Evolutionary conservation across 2,797 vertebrate genomes (phyloP).

Genomic region (Liasis olivaceus): DNA sequence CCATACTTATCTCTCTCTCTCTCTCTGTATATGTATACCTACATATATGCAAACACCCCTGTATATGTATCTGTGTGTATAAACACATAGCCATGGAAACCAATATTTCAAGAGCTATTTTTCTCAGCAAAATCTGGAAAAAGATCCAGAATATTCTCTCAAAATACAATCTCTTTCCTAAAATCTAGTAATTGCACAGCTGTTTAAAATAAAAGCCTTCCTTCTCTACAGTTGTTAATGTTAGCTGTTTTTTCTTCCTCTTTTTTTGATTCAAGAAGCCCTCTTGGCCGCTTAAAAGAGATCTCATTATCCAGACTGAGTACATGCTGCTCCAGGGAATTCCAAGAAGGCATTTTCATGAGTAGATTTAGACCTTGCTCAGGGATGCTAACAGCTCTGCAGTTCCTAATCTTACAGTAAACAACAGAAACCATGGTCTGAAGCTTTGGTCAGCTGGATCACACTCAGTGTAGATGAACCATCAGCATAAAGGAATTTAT

Average conservation of each 20-base stretch:
- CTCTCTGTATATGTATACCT: background rate
- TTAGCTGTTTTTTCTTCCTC: background rate
- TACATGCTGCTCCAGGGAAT: rapidly evolving
- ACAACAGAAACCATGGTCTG: background rate
- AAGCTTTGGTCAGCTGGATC: background rate
- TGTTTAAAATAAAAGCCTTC: conserved; percentile 7
- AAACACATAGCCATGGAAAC: background rate
- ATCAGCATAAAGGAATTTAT: background rate
- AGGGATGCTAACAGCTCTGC: background rate
- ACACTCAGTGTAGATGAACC: background rate
- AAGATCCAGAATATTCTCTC: background rate
- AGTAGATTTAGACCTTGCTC: background rate
- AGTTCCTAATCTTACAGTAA: conserved; percentile 3
- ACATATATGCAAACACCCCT: too few species aligned
- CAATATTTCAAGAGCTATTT: background rate
- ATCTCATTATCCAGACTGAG: background rate
- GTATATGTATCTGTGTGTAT: too few species aligned
- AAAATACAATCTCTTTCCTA: background rate
- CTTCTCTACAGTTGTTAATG: background rate
- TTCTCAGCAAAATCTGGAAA: background rate
- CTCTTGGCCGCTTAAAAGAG: background rate
- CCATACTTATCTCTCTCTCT: background rate
- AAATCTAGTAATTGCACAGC: background rate
- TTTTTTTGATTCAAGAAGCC: background rate
- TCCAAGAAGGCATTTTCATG: background rate